Conservation (phyloP, 2,888 invertebrate species). For the Odontocolon sp. region DNA sequence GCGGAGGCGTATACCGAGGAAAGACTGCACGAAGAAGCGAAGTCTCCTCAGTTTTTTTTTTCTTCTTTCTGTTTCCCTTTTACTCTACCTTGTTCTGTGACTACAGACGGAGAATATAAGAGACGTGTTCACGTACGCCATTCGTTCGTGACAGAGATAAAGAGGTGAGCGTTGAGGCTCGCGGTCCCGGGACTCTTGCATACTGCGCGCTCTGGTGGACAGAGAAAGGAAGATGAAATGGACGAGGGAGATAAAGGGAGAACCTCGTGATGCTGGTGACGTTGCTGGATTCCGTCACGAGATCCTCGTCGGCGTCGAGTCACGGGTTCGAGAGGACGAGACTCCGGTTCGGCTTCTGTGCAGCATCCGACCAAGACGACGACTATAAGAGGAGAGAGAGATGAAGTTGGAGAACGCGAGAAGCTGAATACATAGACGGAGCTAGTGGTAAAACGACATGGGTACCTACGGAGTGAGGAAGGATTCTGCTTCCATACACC, state of each 20-base stretch:
- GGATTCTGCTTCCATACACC: slow-evolving; percentile 25
- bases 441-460: slow-evolving; percentile 39
- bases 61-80: slow-evolving; percentile 13
- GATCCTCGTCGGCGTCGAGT: slow-evolving; percentile 42
- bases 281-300: slow-evolving; percentile 62
- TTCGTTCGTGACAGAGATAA: slow-evolving; percentile 65
- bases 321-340: slow-evolving; percentile 19
- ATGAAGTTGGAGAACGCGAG: slow-evolving; percentile 41
- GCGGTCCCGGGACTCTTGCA: slow-evolving; percentile 5
- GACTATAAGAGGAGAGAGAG: slow-evolving; percentile 18
- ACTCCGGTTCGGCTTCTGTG: not conserved
- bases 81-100: slow-evolving; percentile 34
- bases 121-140: slow-evolving; percentile 57
- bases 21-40: slow-evolving; percentile 35
- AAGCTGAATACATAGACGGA: slow-evolving; percentile 32
- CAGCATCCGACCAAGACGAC: slow-evolving; percentile 33
- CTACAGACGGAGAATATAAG: slow-evolving; percentile 34
- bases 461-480: slow-evolving; percentile 21
- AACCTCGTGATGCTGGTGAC: slow-evolving; percentile 41
- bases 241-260: slow-evolving; percentile 8
- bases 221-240: slow-evolving; percentile 39
- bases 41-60: too few relatives aligned
- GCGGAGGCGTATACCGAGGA: not conserved
- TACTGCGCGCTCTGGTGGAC: slow-evolving; percentile 20
- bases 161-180: slow-evolving; percentile 46